These are phyloP conservation scores for Propithecus deckenii DNA, from an alignment of 2,797 vertebrate species.

Conservation along the genomic window DNA sequence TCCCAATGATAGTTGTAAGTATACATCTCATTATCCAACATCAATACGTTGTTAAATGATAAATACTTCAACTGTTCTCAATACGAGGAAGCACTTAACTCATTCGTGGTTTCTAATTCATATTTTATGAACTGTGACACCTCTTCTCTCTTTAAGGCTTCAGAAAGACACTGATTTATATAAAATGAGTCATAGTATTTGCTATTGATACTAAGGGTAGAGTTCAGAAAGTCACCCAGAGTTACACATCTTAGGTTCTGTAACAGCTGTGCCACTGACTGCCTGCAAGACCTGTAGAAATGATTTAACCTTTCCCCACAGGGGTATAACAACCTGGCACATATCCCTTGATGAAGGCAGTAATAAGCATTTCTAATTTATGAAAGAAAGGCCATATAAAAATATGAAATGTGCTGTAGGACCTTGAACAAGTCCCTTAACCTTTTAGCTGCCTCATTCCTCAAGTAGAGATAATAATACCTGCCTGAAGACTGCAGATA, in stretches of 20 bases:
- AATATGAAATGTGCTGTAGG: background rate
- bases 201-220: constrained; percentile 23
- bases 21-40: background rate
- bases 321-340: background rate
- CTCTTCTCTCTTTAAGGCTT: background rate
- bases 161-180: constrained; percentile 25
- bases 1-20: background rate
- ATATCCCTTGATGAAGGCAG: background rate
- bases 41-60: background rate
- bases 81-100: background rate
- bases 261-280: background rate
- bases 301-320: background rate
- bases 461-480: background rate
- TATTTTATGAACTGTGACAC: constrained; percentile 22
- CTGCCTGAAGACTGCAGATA: background rate
- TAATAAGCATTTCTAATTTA: background rate
- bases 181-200: constrained; percentile 41
- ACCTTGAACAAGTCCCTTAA: background rate
- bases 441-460: background rate
- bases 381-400: background rate
- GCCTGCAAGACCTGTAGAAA: background rate
- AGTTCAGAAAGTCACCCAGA: constrained; percentile 28
- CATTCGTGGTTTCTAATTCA: background rate
- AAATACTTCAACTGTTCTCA: background rate
- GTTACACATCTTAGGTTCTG: constrained; percentile 2